Conservation (phyloP, 2,797 vertebrate species). For the Myotis findleyi region DNA sequence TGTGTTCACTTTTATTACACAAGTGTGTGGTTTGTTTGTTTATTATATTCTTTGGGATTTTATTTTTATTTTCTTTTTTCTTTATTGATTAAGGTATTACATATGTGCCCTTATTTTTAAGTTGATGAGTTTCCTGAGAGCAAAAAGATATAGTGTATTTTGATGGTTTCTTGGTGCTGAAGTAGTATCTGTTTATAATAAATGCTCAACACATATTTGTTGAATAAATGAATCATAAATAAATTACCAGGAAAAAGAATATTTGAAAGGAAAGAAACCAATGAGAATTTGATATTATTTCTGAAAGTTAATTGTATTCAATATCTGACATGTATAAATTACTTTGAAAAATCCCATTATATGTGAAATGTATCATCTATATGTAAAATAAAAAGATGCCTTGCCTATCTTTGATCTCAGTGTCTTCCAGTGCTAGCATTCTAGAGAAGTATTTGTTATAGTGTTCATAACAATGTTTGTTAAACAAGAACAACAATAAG, state of each 20-base stretch:
- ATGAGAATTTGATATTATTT: conserved; percentile 30
- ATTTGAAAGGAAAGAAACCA: neutral
- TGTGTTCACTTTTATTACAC: neutral
- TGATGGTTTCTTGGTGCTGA: neutral
- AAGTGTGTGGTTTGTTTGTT: neutral
- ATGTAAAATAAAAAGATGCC: neutral
- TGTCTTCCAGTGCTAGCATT: neutral
- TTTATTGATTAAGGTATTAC: too few relatives aligned
- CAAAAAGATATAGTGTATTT: neutral
- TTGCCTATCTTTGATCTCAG: conserved; percentile 39
- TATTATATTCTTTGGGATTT: neutral
- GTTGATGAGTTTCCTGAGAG: neutral
- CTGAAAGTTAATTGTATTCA: conserved; percentile 1
- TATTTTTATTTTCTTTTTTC: neutral
- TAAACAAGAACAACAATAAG: neutral
- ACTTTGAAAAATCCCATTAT: neutral
- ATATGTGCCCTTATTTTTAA: neutral
- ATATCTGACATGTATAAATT: neutral
- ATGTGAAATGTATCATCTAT: neutral
- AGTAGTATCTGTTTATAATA: neutral
- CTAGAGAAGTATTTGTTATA: neutral
- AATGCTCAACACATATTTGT: neutral
- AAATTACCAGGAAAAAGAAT: neutral
- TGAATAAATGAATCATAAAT: conserved; percentile 20
- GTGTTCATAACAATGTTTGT: neutral